These are phyloP conservation scores for Lobophora halterata DNA, from an alignment of 2,888 invertebrate genomes.

Conservation along the genomic window DNA sequence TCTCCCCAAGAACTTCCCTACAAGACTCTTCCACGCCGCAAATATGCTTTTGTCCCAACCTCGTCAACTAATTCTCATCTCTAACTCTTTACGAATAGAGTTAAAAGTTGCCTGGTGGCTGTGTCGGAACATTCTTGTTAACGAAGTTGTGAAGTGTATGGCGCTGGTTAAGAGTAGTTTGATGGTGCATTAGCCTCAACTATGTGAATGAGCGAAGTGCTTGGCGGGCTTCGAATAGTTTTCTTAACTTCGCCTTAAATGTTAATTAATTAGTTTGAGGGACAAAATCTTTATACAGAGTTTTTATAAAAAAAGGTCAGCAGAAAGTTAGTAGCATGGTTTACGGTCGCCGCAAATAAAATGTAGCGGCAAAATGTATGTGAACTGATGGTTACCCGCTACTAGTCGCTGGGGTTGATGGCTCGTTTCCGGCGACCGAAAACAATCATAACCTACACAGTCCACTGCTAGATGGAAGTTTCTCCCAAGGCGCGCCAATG, in stretches of 20 bases:
- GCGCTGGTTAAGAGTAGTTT: not conserved
- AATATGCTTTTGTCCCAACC: slow-evolving; percentile 7
- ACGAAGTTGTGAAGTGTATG: slow-evolving; percentile 8
- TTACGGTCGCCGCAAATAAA: too few species aligned
- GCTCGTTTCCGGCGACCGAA: too few species aligned
- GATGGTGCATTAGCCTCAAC: slow-evolving; percentile 10
- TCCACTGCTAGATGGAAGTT: too few species aligned
- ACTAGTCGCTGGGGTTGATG: too few species aligned
- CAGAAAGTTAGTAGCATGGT: too few species aligned
- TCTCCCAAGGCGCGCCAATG: too few species aligned
- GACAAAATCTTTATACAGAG: too few species aligned
- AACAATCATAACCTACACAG: too few species aligned
- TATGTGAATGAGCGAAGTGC: not conserved
- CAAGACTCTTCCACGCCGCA: slow-evolving; percentile 9
- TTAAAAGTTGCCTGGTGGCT: not conserved
- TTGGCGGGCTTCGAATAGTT: slow-evolving; percentile 3
- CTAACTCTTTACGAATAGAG: not conserved
- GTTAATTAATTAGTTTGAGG: not conserved
- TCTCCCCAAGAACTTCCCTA: slow-evolving; percentile 4
- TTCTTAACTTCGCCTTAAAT: not conserved
- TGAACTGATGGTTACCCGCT: too few species aligned
- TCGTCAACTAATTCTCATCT: not conserved
- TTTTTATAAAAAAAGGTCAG: too few species aligned
- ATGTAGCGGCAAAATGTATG: too few species aligned
- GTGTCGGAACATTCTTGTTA: not conserved